These are phyloP conservation scores for Pheosia gnoma DNA, from an alignment of 2,888 invertebrate genomes.

Conservation along the genomic window DNA sequence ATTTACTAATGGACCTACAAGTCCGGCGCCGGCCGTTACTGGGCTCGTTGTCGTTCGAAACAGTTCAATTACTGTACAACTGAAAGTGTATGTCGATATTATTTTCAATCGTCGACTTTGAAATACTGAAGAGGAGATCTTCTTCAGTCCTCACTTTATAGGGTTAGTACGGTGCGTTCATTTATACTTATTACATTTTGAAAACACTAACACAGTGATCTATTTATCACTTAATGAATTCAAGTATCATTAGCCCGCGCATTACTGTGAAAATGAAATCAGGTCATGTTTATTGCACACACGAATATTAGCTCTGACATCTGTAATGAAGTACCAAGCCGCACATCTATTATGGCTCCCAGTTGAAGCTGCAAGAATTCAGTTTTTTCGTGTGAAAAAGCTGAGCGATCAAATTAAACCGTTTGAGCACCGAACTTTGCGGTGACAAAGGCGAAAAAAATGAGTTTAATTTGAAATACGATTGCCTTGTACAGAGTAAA, in stretches of 20 bases:
- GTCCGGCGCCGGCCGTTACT: neutral
- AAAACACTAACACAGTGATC: too few species aligned
- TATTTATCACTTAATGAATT: neutral
- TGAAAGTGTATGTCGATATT: neutral
- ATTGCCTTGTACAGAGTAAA: slow-evolving; percentile 62
- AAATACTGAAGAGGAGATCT: neutral
- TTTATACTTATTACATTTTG: too few species aligned
- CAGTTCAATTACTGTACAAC: neutral
- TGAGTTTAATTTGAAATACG: slow-evolving; percentile 68
- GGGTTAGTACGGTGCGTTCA: too few species aligned
- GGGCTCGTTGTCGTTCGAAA: slow-evolving; percentile 27
- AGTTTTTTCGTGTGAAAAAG: slow-evolving; percentile 40
- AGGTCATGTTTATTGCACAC: neutral
- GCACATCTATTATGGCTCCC: slow-evolving; percentile 29
- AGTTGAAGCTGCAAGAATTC: slow-evolving; percentile 32
- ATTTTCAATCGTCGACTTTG: neutral
- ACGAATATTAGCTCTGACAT: neutral
- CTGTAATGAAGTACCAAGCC: neutral
- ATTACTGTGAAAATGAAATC: neutral
- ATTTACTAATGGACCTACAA: slow-evolving; percentile 23
- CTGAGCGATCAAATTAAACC: slow-evolving; percentile 59
- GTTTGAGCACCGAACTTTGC: slow-evolving; percentile 35
- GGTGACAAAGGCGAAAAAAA: slow-evolving; percentile 53
- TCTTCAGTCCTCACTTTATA: too few species aligned
- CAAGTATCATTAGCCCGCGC: neutral